These are phyloP conservation scores for Chaenogobius annularis DNA, from an alignment of 2,113 vertebrate species.

Conservation along the genomic window DNA sequence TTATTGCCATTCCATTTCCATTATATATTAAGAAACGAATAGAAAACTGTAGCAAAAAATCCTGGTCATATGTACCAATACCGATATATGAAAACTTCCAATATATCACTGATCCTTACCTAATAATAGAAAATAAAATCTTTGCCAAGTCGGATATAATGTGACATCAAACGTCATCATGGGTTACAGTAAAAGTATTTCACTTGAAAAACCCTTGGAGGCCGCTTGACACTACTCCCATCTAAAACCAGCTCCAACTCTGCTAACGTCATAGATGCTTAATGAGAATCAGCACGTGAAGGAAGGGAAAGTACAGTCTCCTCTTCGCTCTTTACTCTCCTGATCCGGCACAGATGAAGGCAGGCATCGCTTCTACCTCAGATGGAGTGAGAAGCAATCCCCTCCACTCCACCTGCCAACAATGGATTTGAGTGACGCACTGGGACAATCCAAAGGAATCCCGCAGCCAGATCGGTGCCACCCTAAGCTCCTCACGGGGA, in stretches of 20 bases:
- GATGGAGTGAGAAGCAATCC: conserved; percentile 17
- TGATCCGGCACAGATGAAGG: conserved; percentile 16
- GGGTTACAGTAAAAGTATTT: not conserved
- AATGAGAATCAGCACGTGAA: conserved; percentile 42
- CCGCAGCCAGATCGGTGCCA: conserved; percentile 55
- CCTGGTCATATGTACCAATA: no score
- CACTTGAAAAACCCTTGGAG: not conserved
- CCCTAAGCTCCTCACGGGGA: conserved; percentile 63
- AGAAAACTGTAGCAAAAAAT: no score
- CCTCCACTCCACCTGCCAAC: conserved; percentile 23
- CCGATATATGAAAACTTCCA: no score
- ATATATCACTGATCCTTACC: not conserved
- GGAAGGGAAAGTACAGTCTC: conserved; percentile 18
- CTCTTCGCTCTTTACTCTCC: conserved; percentile 18
- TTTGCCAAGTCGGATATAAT: not conserved
- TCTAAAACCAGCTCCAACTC: not conserved
- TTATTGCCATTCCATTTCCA: no score
- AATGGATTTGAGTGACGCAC: conserved; percentile 55
- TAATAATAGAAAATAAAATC: not conserved
- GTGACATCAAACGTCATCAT: not conserved
- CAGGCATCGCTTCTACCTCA: conserved; percentile 29
- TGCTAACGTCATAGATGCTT: conserved; percentile 32
- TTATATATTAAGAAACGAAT: no score
- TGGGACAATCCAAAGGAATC: conserved; percentile 57
- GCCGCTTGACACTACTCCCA: not conserved